Conservation (phyloP, 2,888 invertebrate species). For the Phlogophora meticulosa region DNA sequence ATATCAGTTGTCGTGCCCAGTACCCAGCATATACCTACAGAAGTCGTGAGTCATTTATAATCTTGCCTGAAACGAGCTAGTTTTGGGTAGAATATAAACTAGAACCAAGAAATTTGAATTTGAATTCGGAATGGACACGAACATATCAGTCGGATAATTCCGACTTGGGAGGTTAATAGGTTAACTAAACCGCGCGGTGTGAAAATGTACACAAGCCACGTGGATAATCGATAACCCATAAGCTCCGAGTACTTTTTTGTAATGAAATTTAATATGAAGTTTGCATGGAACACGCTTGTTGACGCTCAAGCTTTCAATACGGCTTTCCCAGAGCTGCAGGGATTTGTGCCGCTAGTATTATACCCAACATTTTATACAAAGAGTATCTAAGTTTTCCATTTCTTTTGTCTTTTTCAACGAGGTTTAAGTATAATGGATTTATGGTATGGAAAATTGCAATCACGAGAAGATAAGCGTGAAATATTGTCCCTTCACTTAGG, state of each 20-base stretch:
- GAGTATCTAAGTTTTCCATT: conserved; percentile 19
- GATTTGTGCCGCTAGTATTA: conserved; percentile 21
- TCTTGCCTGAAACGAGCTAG: too few relatives aligned
- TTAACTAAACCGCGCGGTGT: conserved; percentile 11
- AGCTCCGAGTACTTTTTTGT: conserved; percentile 43
- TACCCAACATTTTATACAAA: conserved; percentile 18
- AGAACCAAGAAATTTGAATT: too few relatives aligned
- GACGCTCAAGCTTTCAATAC: conserved; percentile 49
- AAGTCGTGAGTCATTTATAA: too few relatives aligned
- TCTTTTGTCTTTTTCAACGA: conserved; percentile 35
- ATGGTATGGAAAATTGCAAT: conserved; percentile 50
- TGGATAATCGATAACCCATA: conserved; percentile 41
- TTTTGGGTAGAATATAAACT: too few relatives aligned
- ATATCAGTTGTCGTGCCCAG: too few relatives aligned
- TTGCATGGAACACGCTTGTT: conserved; percentile 45
- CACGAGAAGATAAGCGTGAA: conserved; percentile 49
- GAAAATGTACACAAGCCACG: conserved; percentile 12
- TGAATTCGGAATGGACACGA: too few relatives aligned
- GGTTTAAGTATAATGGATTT: conserved; percentile 44
- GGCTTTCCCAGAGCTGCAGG: conserved; percentile 11
- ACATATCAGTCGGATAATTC: too few relatives aligned
- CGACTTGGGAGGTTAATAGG: too few relatives aligned
- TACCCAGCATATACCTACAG: too few relatives aligned
- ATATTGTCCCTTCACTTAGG: conserved; percentile 49
- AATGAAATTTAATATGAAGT: conserved; percentile 46